Percentiles rank a stretch among this genome's conserved stretches.
Conservation (phyloP, 35 echinoderm and acorn worm genomes). For the Chiridota heheva region DNA sequence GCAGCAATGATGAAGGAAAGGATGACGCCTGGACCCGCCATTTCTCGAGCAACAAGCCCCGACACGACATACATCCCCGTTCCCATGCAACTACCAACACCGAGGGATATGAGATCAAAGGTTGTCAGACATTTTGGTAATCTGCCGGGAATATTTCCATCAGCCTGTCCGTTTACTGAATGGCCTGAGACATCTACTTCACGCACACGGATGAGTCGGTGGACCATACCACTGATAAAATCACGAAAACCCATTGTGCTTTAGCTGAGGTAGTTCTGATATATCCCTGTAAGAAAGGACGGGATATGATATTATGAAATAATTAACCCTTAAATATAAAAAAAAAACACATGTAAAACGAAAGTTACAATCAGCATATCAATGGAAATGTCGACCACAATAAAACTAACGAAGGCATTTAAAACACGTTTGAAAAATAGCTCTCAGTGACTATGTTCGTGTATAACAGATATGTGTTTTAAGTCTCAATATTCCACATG, state of each 20-base stretch:
- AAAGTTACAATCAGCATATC: too few species aligned
- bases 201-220: slow-evolving; percentile 72
- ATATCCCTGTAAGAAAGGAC: too few species aligned
- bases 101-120: slow-evolving; percentile 81
- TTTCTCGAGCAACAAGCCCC: slow-evolving; percentile 85
- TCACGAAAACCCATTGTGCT: slow-evolving; percentile 66
- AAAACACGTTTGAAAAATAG: too few species aligned
- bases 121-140: slow-evolving; percentile 89
- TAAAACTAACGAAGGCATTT: too few species aligned
- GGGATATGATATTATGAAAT: too few species aligned
- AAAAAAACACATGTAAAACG: too few species aligned
- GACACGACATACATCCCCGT: slow-evolving; percentile 99
- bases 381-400: too few species aligned
- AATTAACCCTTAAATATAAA: too few species aligned
- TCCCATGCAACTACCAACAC: slow-evolving; percentile 97
- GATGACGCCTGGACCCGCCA: slow-evolving; percentile 93
- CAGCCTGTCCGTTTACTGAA: background rate
- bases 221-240: slow-evolving; percentile 29
- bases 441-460: too few species aligned
- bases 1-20: slow-evolving; percentile 95
- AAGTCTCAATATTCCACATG: too few species aligned
- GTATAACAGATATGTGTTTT: too few species aligned
- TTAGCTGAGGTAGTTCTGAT: background rate
- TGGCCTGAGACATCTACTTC: slow-evolving; percentile 63
- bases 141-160: slow-evolving; percentile 65